Evolutionary conservation across 2,888 invertebrate species (phyloP), one percentile per base, ranked within the genome.

Genomic region (Branchellion lobata): DNA sequence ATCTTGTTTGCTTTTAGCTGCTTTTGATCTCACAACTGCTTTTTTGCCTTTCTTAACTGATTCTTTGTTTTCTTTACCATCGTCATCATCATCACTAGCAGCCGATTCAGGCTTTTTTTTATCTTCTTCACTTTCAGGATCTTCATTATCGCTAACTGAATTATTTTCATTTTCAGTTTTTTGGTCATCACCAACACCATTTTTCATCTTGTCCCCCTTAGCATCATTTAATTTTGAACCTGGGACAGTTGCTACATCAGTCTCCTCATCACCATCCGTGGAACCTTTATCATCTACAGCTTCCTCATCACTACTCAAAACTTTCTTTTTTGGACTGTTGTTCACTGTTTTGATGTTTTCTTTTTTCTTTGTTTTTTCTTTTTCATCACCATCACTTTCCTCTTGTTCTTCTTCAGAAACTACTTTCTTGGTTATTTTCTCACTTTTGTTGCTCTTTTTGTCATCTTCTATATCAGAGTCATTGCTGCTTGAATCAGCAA

Each of bases 201-300:
- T 24, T n/a, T 8, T 40, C 40, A 40, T 14, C 14, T 40, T 40
- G 5, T 40, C 40, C 40, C 40, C 40, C 21, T 71, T 33, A 36
- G 27, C 36, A 21, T 71, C 33, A 33, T 33, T 33, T 71, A 33
- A 34, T 36, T 73, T 29, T 73, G 73, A 73, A n/a, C n/a, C n/a
- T n/a, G n/a, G n/a, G n/a, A n/a, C n/a, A n/a, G n/a, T n/a, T n/a
- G n/a, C n/a, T n/a, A n/a, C n/a, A 33, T 71, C 71, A 5, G 73
- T 47, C n/a, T 47, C 40, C 40, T 40, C 73, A 65, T 65, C 65
- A 29, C 29, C 65, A 65, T 21, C 18, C 1, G 40, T 29, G n/a
- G n/a, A 40, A 14, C 18, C 27, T 2, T 31, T 53, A 53, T 47
- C 29, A 29, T 14, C 40, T 74, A 21, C 29, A 40, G 34, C 47